phyloP scores from a whole-genome alignment of 2,797 vertebrate species.

The Myotis findleyi region DNA sequence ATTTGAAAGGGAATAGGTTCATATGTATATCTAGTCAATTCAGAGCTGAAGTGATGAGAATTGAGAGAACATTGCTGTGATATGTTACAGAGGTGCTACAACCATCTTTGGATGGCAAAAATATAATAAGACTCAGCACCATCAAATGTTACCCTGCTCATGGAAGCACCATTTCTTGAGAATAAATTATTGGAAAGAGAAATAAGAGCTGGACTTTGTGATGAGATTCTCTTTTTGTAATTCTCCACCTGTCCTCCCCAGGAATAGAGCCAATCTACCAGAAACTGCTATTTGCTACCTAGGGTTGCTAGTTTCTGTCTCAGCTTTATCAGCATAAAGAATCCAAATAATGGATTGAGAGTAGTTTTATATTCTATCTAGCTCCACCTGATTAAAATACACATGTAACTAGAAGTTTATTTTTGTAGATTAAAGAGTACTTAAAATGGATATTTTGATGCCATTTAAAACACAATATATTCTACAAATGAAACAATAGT shows the following conservation, averaged over 20 bases:
- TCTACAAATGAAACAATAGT: slow-evolving; percentile 41
- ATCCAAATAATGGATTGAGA: background rate
- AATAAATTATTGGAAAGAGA: background rate
- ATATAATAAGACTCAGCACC: background rate
- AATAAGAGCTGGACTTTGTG: background rate
- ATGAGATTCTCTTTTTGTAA: background rate
- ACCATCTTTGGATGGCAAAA: background rate
- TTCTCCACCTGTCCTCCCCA: background rate
- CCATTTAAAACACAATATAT: slow-evolving; percentile 55
- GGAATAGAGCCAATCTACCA: background rate
- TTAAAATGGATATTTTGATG: slow-evolving; percentile 59
- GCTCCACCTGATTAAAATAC: background rate
- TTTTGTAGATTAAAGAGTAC: slow-evolving; percentile 39
- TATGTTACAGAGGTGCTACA: background rate
- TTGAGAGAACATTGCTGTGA: background rate
- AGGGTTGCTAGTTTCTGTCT: background rate
- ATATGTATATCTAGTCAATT: background rate
- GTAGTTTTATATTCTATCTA: slow-evolving; percentile 47
- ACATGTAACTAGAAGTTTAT: slow-evolving; percentile 41
- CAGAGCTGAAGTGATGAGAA: background rate
- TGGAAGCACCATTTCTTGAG: background rate
- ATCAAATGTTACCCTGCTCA: background rate
- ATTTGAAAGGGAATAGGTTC: background rate
- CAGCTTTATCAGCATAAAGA: slow-evolving; percentile 23
- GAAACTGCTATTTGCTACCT: background rate